Base-by-base conservation (phyloP, 2,888 invertebrate genomes). In the Xylocampa areola region DNA sequence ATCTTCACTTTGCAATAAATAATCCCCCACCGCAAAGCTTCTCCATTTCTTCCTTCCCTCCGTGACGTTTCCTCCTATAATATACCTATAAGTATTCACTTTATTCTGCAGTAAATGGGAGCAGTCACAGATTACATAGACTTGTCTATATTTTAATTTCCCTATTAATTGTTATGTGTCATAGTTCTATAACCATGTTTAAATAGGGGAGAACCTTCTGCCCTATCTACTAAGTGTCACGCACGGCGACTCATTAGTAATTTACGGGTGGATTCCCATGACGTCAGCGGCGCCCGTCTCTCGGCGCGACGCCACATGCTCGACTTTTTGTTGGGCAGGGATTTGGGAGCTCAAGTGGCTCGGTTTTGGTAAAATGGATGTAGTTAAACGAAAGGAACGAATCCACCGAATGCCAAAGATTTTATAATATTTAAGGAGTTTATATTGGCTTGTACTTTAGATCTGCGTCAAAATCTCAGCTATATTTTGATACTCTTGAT, bases 221-320 rank as follows among this genome's bases (percentile, higher is more conserved):
- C 13, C 3, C 13, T 53, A 37, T 45, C 49, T 49, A 11, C 30
- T 16, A 17, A 4, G 14, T 50, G 49, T 14, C 37, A 25, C 23
- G n/a, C 43, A 37, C 32, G 27, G 53, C 64, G 53, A 68, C 67
- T 76, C 80, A 70, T 78, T 73, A 68, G 75, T 74, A 73, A 81
- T 76, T 76, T 73, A 75, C 77, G 80, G 82, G 73, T 80, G 82
- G 82, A 80, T 81, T 85, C 86, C 84, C 79, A 80, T 90, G 87
- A 89, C 90, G 89, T 90, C 88, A 91, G 67, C 77, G 90, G 90
- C 74, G 81, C 75, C 84, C 69, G 84, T 69, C 88, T 61, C 68
- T 68, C 62, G 75, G 79, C 76, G 84, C 74, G 85, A 66, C 88
- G 79, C 86, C 88, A 89, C 84, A 87, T 89, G 86, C 81, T 62